Percentiles rank a stretch among this genome's conserved stretches.
These are phyloP conservation scores for Trichogramma pretiosum DNA, from an alignment of 1,140 invertebrate genomes.

Conservation along the genomic window DNA sequence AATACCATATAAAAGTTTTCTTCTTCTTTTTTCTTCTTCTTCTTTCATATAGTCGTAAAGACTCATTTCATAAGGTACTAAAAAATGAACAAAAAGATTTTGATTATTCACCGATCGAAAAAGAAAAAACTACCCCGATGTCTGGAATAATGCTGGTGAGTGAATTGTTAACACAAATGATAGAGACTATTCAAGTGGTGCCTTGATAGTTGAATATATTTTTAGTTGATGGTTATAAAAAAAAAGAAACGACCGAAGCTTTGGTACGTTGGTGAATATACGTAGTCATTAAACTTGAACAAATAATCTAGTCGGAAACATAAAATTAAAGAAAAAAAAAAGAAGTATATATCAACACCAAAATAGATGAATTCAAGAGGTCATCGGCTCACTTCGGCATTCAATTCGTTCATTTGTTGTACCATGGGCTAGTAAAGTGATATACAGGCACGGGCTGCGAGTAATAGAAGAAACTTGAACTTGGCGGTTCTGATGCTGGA, in stretches of 20 bases:
- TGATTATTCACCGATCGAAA: not conserved
- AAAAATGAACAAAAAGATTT: not conserved
- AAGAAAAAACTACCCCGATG: no score
- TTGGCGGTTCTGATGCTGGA: no score
- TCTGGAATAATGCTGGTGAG: no score
- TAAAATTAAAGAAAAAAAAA: not conserved
- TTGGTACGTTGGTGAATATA: not conserved
- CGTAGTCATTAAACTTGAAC: no score
- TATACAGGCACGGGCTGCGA: slow-evolving; percentile 44
- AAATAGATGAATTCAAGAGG: slow-evolving; percentile 13
- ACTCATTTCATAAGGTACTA: slow-evolving; percentile 1
- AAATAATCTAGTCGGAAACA: not conserved
- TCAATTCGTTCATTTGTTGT: slow-evolving; percentile 38
- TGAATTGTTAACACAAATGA: not conserved
- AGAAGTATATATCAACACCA: slow-evolving; percentile 11
- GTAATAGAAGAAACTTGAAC: slow-evolving; percentile 48
- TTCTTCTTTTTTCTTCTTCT: not conserved
- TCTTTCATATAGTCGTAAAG: slow-evolving; percentile 4
- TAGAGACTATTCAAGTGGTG: not conserved
- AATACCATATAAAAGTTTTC: no score
- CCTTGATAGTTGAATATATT: not conserved
- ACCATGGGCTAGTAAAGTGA: slow-evolving; percentile 45
- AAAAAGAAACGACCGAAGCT: not conserved
- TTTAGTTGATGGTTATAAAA: not conserved
- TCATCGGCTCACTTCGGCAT: slow-evolving; percentile 16